phyloP scores from a whole-genome alignment of 2,888 invertebrate species.

The Leucophenga maculata region DNA sequence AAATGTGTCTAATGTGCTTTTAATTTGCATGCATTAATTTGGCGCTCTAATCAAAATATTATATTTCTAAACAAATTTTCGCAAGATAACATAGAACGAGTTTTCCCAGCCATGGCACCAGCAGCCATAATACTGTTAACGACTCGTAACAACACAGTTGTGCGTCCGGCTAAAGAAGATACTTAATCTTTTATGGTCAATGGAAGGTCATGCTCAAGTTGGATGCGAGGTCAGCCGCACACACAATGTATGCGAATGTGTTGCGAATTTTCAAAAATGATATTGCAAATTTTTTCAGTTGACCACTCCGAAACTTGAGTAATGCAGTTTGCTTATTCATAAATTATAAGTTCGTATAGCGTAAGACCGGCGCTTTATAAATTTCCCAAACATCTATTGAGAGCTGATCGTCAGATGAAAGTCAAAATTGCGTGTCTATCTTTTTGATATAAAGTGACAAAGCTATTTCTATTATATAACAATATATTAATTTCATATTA shows the following conservation, averaged over 20 bases:
- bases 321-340: not conserved
- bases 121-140: too few relatives aligned
- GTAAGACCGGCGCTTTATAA: not conserved
- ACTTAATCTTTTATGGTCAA: constrained; percentile 25
- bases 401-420: not conserved
- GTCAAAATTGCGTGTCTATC: not conserved
- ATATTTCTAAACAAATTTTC: too few relatives aligned
- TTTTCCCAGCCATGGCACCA: not conserved
- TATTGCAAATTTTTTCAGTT: not conserved
- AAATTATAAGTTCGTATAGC: not conserved
- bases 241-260: not conserved
- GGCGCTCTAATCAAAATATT: constrained; percentile 21
- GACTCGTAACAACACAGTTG: too few relatives aligned
- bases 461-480: not conserved
- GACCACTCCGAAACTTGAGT: not conserved
- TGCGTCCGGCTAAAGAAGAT: not conserved
- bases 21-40: constrained; percentile 1
- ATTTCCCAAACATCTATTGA: not conserved
- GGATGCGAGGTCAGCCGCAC: constrained; percentile 11
- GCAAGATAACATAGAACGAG: constrained; percentile 24
- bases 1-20: not conserved
- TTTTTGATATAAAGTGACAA: not conserved
- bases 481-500: constrained; percentile 4
- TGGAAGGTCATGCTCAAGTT: constrained; percentile 13
- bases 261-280: constrained; percentile 16